These are phyloP conservation scores for Bombus confusus DNA, from an alignment of 1,140 invertebrate genomes.

Conservation along the genomic window DNA sequence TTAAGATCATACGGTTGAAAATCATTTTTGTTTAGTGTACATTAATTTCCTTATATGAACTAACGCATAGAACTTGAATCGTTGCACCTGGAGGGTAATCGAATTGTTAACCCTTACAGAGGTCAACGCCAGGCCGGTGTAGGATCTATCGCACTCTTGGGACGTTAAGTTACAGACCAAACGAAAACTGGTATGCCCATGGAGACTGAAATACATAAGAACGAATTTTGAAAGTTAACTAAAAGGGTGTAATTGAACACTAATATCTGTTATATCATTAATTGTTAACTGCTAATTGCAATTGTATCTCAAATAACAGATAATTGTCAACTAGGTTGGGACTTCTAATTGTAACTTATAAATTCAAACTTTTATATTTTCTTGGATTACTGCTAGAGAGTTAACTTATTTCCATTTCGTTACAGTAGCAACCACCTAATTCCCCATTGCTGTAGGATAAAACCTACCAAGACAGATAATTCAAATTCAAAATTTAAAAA, in stretches of 20 bases:
- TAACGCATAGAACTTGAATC: conserved; percentile 22
- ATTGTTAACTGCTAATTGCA: background rate
- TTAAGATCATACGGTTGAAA: background rate
- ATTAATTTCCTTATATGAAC: conserved; percentile 35
- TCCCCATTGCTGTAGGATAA: no score
- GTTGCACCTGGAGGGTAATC: conserved; percentile 25
- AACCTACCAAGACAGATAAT: no score
- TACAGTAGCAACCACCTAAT: no score
- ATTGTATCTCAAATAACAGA: no score
- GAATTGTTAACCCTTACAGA: conserved; percentile 49
- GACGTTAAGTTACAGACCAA: conserved; percentile 49
- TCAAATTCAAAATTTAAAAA: no score
- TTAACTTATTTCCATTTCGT: no score
- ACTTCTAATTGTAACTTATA: no score
- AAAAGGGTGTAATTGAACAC: background rate
- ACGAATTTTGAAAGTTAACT: background rate
- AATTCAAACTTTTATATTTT: no score
- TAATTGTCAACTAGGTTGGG: no score
- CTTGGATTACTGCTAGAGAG: no score
- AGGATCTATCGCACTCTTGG: conserved; percentile 45
- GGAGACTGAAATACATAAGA: conserved; percentile 12
- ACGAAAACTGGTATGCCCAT: conserved; percentile 37
- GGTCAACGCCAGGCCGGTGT: conserved; percentile 28
- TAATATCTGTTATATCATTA: background rate
- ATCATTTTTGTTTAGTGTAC: background rate